Base-by-base conservation (phyloP, 2,797 vertebrate genomes). In the Amniataba percoides region DNA sequence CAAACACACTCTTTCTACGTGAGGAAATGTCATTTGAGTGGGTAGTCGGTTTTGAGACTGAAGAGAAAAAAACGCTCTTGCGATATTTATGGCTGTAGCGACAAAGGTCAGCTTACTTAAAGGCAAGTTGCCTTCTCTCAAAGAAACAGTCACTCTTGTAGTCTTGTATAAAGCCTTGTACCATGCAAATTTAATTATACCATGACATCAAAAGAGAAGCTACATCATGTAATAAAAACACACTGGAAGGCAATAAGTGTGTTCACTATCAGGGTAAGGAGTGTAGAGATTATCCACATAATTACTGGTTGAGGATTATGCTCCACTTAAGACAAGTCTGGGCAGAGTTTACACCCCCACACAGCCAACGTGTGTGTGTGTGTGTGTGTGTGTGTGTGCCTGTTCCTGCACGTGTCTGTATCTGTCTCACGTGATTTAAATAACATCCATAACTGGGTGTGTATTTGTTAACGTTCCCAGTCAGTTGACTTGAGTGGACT, bases 381-480 rank as follows among this genome's bases (percentile, higher is more conserved):
- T 13, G 16, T 56, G 11, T 10, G 15, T 19, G 15, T 16, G 5
- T 68, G 71, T 59, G 53, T 81, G 66, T 81, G 34, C 8, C 0
- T 36, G 34, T 36, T 36, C 34, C 34, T 36, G 53, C 52, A 66
- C 34, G 46, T 78, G 71, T 36, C 42, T 56, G 46, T 69, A 9
- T 53, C 13, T 77, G 34, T 86, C 76, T 82, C 42, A 83, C 81
- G 65, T 89, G 85, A 77, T 79, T 82, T 80, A 71, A 82, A 82
- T 74, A 82, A 55, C 67, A n/a, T 74, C 52, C 78, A 70, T 78
- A 75, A 72, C 71, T 84, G 74, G 77, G 84, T 60, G 82, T 91
- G 83, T 82, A 5, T 81, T 64, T 87, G 71, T 75, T 82, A 64
- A 71, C 65, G 63, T 43, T 67, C 55, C n/a, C 1, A 60, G 45